Evolutionary conservation across 2,888 invertebrate genomes (phyloP).

Genomic region (Troides oblongomaculatus): DNA sequence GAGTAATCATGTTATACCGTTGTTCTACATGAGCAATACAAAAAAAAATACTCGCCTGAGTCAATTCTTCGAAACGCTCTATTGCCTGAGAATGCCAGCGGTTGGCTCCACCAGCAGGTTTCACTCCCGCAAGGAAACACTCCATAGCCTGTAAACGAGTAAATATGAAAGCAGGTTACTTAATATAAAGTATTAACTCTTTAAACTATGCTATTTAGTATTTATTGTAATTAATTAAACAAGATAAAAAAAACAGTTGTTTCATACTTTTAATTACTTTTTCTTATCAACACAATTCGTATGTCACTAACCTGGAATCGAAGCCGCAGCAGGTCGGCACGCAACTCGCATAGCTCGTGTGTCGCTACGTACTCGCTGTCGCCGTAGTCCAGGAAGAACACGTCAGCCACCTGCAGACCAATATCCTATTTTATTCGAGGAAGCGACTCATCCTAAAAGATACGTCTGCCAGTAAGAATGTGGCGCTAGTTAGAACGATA

Average conservation of each 20-base stretch:
- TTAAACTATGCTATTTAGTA: no score
- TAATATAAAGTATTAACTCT: no score
- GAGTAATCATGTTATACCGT: no score
- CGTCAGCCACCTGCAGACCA: slow-evolving; percentile 77
- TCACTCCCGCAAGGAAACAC: slow-evolving; percentile 88
- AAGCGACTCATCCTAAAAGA: no score
- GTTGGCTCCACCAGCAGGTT: slow-evolving; percentile 71
- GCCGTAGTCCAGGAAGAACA: slow-evolving; percentile 94
- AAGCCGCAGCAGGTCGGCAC: slow-evolving; percentile 86
- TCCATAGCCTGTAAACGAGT: slow-evolving; percentile 86
- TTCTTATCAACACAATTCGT: no score
- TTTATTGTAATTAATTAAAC: no score
- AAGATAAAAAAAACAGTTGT: no score
- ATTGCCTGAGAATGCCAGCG: slow-evolving; percentile 83
- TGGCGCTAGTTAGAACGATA: no score
- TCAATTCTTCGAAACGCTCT: slow-evolving; percentile 84
- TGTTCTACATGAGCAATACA: no score
- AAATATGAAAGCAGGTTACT: no score
- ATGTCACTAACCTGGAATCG: slow-evolving; percentile 75
- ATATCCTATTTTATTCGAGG: not conserved
- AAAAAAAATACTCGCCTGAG: slow-evolving; percentile 64
- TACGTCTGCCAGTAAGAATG: no score
- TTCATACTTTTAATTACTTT: no score
- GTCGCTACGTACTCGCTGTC: slow-evolving; percentile 86
- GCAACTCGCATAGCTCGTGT: slow-evolving; percentile 84